Evolutionary conservation across 2,888 invertebrate species (phyloP).

Genomic region (Drosophila affinis): DNA sequence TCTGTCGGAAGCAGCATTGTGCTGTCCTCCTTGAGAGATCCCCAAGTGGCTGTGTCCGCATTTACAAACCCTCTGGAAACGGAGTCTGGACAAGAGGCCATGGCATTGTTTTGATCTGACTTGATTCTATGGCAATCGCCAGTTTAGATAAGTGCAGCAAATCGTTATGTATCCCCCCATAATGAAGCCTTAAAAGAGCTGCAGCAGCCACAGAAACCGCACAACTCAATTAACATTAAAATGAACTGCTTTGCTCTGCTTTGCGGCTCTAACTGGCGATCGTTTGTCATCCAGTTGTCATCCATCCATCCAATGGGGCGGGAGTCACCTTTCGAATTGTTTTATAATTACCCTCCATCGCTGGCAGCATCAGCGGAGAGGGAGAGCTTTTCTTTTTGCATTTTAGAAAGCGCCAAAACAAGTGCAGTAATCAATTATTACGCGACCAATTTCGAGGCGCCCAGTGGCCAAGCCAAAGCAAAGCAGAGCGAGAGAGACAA

Average conservation of each 20-base stretch:
- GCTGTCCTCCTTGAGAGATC: no score
- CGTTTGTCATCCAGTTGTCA: constrained; percentile 33
- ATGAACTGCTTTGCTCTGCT: constrained; percentile 11
- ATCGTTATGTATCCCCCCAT: constrained; percentile 23
- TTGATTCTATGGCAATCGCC: constrained; percentile 22
- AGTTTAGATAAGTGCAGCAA: constrained; percentile 21
- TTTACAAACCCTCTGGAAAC: no score
- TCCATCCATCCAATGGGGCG: constrained; percentile 18
- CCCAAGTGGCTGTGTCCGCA: no score
- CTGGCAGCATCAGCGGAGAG: constrained; percentile 25
- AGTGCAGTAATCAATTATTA: constrained; percentile 75
- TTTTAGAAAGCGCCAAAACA: constrained; percentile 75
- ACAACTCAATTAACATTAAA: constrained; percentile 52
- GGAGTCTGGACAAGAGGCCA: neutral
- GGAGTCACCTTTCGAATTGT: constrained; percentile 69
- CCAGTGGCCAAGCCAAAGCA: neutral
- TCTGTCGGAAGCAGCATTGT: no score
- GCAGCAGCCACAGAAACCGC: constrained; percentile 9
- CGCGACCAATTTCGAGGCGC: constrained; percentile 35
- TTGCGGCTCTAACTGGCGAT: constrained; percentile 34
- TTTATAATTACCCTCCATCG: constrained; percentile 57
- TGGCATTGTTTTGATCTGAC: neutral
- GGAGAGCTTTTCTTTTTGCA: constrained; percentile 29
- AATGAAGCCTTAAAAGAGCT: constrained; percentile 54
- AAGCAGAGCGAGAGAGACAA: neutral